Percentiles rank a stretch among this genome's conserved stretches.
These are phyloP conservation scores for Melanostoma mellinum DNA, from an alignment of 2,888 invertebrate species.

Conservation along the genomic window DNA sequence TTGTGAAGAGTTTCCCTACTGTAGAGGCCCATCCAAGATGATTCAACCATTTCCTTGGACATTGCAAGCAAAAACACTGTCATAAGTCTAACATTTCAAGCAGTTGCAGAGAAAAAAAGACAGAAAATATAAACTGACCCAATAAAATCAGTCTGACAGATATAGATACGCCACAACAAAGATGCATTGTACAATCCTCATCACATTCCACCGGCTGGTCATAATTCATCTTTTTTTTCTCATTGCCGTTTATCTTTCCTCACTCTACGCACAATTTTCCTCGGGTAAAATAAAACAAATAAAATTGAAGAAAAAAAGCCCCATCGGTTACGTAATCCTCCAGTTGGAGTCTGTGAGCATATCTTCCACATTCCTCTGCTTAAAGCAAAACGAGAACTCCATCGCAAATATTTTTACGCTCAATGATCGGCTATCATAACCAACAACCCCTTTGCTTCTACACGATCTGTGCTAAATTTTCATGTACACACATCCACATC, in stretches of 20 bases:
- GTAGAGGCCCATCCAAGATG: too few species aligned
- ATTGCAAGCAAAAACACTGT: too few species aligned
- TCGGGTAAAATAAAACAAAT: not conserved
- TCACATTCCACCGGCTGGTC: not conserved
- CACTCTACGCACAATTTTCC: conserved; percentile 12
- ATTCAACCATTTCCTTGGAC: too few species aligned
- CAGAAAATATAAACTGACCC: not conserved
- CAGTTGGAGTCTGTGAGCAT: conserved; percentile 1
- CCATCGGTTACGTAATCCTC: conserved; percentile 37
- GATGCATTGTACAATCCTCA: conserved; percentile 2
- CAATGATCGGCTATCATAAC: conserved; percentile 34
- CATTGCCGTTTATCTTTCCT: not conserved
- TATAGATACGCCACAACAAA: not conserved
- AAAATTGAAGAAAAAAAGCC: not conserved
- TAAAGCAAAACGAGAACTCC: too few species aligned
- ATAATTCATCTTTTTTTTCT: conserved; percentile 8
- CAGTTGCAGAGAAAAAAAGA: not conserved
- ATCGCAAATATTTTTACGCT: conserved; percentile 36
- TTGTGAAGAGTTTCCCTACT: too few species aligned
- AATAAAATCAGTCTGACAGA: conserved; percentile 9
- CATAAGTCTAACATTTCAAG: too few species aligned
- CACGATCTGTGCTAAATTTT: too few species aligned
- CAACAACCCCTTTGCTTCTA: conserved; percentile 9
- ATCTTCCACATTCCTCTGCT: conserved; percentile 11
- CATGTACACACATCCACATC: too few species aligned